Percentiles rank a stretch among this genome's conserved stretches.
Conservation (phyloP, 2,113 vertebrate genomes). For the Pyxicephalus adspersus region DNA sequence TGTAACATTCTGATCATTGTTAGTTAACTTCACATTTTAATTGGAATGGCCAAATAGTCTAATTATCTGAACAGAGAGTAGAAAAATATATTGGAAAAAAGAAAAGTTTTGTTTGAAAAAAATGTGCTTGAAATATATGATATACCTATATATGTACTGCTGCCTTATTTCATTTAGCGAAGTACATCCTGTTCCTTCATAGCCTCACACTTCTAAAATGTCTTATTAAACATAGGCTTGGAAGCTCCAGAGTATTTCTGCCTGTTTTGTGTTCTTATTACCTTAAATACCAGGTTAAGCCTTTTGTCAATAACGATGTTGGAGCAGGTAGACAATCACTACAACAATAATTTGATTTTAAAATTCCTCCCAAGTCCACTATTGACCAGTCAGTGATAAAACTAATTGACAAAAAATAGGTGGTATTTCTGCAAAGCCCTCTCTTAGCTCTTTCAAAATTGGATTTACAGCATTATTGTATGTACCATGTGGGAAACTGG, state of each 20-base stretch:
- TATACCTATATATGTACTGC: background rate
- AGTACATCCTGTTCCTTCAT: slow-evolving; percentile 72
- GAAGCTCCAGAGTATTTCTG: slow-evolving; percentile 80
- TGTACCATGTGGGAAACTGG: background rate
- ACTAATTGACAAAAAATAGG: slow-evolving; percentile 1
- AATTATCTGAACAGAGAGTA: too few relatives aligned
- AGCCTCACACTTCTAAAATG: slow-evolving; percentile 74
- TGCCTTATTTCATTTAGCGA: slow-evolving; percentile 69
- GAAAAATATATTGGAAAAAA: background rate
- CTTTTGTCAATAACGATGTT: slow-evolving; percentile 91
- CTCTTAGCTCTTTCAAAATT: slow-evolving; percentile 30
- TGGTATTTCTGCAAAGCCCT: slow-evolving; percentile 41
- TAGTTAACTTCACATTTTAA: too few relatives aligned
- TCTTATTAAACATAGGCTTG: slow-evolving; percentile 87
- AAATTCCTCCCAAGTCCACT: slow-evolving; percentile 77
- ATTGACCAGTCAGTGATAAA: slow-evolving; percentile 75
- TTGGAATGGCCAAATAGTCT: too few relatives aligned
- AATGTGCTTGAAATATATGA: background rate
- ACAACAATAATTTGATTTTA: slow-evolving; percentile 90
- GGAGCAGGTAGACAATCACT: slow-evolving; percentile 88
- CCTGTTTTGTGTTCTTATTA: slow-evolving; percentile 96
- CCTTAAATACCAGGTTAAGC: slow-evolving; percentile 82
- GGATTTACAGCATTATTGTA: slow-evolving; percentile 35
- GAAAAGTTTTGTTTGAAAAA: background rate
- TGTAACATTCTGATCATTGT: too few relatives aligned